These are phyloP conservation scores for Poecile montanus DNA, from an alignment of 2,797 vertebrate species.

Conservation along the genomic window DNA sequence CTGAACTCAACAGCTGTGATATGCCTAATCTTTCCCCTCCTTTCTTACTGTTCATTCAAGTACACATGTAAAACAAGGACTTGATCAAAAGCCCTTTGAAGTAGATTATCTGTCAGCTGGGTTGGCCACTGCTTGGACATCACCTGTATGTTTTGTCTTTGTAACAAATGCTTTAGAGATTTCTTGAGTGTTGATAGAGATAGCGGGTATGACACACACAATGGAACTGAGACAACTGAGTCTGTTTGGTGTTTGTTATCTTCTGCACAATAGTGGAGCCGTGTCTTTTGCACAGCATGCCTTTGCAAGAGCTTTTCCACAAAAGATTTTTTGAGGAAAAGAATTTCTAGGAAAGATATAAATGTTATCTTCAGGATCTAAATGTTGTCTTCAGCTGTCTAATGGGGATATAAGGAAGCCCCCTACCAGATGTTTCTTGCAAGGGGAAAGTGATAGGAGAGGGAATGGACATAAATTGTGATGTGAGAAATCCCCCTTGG, in stretches of 20 bases:
- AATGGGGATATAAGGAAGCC: background rate
- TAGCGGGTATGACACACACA: accelerated
- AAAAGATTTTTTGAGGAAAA: background rate
- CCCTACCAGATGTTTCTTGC: background rate
- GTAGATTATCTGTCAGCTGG: background rate
- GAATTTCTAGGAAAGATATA: background rate
- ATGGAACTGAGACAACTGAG: background rate
- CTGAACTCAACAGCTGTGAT: background rate
- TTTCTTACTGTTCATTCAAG: background rate
- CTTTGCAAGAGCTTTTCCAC: background rate
- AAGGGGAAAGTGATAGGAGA: background rate
- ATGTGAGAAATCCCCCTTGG: background rate
- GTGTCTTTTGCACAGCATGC: background rate
- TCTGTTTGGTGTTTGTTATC: background rate
- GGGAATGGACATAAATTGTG: background rate
- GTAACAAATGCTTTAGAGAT: background rate
- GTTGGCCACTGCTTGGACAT: background rate
- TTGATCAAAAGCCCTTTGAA: background rate
- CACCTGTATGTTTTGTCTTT: background rate
- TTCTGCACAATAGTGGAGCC: background rate
- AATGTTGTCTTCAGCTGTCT: background rate
- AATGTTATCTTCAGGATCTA: background rate
- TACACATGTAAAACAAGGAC: background rate
- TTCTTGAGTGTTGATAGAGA: background rate
- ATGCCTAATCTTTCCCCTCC: background rate